Evolutionary conservation across 2,888 invertebrate species (phyloP), one percentile per base, ranked within the genome.

Genomic region (Epiblema foenella): DNA sequence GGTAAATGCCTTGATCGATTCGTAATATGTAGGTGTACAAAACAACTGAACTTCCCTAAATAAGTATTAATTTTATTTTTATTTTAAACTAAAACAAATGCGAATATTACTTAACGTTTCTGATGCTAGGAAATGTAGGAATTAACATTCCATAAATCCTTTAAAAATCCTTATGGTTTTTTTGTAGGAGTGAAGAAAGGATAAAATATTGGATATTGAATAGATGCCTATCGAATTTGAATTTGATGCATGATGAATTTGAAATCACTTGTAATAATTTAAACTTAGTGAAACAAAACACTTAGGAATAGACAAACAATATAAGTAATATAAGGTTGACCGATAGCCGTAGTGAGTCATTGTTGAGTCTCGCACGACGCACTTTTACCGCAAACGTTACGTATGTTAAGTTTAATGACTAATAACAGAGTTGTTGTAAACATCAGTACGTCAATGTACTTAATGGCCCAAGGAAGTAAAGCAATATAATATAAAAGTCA

Each of bases 331-430:
- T n/a, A 37, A 52, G 20, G 39, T 39, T 54, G 37, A 64, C 33
- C 49, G 33, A 18, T 63, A 15, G 51, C 33, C 57, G 17, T 20
- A 39, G 46, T 70, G 70, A 70, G 20, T 70, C 70, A 70, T 65
- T 66, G 59, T 60, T 70, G 70, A 57, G 63, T 63, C 33, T 66
- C 29, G n/a, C n/a, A 49, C 49, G 17, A 20, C 52, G 29, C 62
- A 49, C 37, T 63, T 33, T 69, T 64, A 58, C 51, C 57, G 57
- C 69, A 39, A 63, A 49, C 42, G 56, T 63, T 63, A 58, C 49
- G 18, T 8, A 8, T 15, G 15, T 24, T 69, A 69, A 58, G 57
- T 69, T 59, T 10, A 58, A 58, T 65, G 69, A 69, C 58, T 69
- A 69, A 69, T 64, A 42, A 17, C 18, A 46, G 42, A 64, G 15